Conservation (phyloP, 1,140 invertebrate genomes). For the Drosophila obscura region DNA sequence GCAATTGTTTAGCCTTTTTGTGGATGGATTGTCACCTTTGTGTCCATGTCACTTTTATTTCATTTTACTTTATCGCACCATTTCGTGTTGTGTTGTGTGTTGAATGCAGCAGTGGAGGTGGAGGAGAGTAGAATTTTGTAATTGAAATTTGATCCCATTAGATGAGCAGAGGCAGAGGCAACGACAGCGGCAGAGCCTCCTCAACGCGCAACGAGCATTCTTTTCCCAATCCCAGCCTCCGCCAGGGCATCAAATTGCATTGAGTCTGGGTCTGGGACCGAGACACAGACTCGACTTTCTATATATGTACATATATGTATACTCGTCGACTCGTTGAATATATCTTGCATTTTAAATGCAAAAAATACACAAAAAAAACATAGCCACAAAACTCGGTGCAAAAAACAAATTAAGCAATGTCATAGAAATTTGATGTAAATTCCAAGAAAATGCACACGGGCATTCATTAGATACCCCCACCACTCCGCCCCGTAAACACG, state of each 20-base stretch:
- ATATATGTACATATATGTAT: neutral
- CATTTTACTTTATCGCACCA: conserved; percentile 52
- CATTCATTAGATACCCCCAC: conserved; percentile 69
- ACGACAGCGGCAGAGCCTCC: conserved; percentile 7
- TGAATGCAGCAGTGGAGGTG: conserved; percentile 37
- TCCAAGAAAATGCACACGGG: conserved; percentile 62
- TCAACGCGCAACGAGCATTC: conserved; percentile 19
- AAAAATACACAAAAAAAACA: too few species aligned
- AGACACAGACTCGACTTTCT: conserved; percentile 1
- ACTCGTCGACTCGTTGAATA: neutral
- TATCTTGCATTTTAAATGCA: conserved; percentile 6
- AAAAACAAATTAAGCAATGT: conserved; percentile 59
- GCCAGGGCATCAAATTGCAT: conserved; percentile 43
- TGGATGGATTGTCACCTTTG: conserved; percentile 79
- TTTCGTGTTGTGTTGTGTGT: conserved; percentile 14
- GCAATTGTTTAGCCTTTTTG: conserved; percentile 79
- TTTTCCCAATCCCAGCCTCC: conserved; percentile 37
- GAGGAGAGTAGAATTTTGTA: conserved; percentile 66
- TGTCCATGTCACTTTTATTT: conserved; percentile 71
- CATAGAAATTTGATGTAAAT: conserved; percentile 78
- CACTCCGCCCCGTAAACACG: neutral
- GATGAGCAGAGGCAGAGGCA: conserved; percentile 51
- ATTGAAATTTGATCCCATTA: conserved; percentile 82
- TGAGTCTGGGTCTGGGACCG: conserved; percentile 23
- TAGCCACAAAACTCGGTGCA: neutral